Percentiles rank a stretch among this genome's conserved stretches.
phyloP scores from a whole-genome alignment of 2,888 invertebrate species.

The Craniophora ligustri region DNA sequence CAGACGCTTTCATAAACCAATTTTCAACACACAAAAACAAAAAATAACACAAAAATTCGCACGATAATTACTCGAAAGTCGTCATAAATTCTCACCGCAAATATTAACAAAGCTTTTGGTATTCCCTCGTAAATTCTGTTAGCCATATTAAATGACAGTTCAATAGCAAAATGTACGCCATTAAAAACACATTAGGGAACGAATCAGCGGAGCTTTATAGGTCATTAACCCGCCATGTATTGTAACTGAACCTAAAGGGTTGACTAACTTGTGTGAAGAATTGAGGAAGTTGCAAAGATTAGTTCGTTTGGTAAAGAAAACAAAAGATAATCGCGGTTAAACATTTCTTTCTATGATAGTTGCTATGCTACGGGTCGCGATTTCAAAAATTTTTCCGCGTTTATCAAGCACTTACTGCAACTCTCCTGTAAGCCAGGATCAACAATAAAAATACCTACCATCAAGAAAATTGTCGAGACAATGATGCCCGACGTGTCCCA shows the following conservation, averaged over 20 bases:
- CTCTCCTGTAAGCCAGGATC: too few relatives aligned
- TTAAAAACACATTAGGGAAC: conserved; percentile 83
- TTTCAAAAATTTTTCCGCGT: too few relatives aligned
- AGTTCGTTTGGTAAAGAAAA: conserved; percentile 28
- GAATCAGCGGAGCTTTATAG: conserved; percentile 76
- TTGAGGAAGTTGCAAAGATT: conserved; percentile 35
- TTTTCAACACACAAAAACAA: background rate
- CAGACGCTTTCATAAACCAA: background rate
- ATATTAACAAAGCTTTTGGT: conserved; percentile 53
- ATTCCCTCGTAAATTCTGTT: conserved; percentile 70
- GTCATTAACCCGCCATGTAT: conserved; percentile 78
- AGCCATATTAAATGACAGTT: conserved; percentile 78
- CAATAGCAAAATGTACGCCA: conserved; percentile 82
- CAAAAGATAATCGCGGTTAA: conserved; percentile 6
- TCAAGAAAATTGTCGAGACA: too few relatives aligned
- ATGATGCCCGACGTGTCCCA: too few relatives aligned
- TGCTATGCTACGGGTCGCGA: background rate
- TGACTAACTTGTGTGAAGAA: conserved; percentile 47
- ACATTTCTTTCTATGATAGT: background rate
- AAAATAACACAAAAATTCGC: conserved; percentile 9
- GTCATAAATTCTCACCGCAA: conserved; percentile 48
- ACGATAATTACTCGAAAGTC: conserved; percentile 43
- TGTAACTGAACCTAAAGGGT: conserved; percentile 64
- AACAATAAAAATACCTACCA: too few relatives aligned
- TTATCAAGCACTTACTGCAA: too few relatives aligned